Conservation (phyloP, 1,140 invertebrate species). For the Centruroides vittatus region DNA sequence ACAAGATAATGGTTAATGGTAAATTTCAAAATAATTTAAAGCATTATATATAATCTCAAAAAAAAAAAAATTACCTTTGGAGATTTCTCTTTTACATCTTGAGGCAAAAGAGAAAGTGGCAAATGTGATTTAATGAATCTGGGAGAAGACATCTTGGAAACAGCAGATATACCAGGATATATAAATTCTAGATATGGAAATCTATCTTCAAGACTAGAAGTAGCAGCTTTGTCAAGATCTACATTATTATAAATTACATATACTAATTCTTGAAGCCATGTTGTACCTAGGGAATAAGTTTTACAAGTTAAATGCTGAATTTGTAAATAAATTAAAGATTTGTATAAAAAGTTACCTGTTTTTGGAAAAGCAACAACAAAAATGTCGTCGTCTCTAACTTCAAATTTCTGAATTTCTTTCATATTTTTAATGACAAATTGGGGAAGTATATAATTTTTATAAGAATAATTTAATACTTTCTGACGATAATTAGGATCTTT, state of each 20-base stretch:
- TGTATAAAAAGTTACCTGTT: neutral
- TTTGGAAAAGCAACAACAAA: too few relatives aligned
- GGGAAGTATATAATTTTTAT: too few relatives aligned
- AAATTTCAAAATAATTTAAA: neutral
- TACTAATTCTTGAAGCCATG: constrained; percentile 39
- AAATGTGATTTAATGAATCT: constrained; percentile 37
- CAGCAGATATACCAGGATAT: constrained; percentile 29
- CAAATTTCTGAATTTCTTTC: too few relatives aligned
- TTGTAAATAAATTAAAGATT: too few relatives aligned
- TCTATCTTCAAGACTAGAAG: constrained; percentile 28
- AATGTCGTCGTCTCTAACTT: too few relatives aligned
- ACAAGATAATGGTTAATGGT: constrained; percentile 1
- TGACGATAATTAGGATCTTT: too few relatives aligned
- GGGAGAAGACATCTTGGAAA: constrained; percentile 23
- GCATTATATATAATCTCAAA: neutral
- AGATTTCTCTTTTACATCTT: constrained; percentile 7
- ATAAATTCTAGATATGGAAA: constrained; percentile 37
- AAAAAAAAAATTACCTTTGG: constrained; percentile 5
- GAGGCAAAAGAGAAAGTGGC: constrained; percentile 30
- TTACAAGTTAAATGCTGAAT: neutral
- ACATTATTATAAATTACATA: constrained; percentile 31
- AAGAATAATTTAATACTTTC: too few relatives aligned
- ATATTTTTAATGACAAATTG: too few relatives aligned
- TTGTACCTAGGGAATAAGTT: constrained; percentile 29
- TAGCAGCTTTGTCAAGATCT: constrained; percentile 27